Base-by-base conservation (phyloP, 2,888 invertebrate species). In the Sturmia bella region DNA sequence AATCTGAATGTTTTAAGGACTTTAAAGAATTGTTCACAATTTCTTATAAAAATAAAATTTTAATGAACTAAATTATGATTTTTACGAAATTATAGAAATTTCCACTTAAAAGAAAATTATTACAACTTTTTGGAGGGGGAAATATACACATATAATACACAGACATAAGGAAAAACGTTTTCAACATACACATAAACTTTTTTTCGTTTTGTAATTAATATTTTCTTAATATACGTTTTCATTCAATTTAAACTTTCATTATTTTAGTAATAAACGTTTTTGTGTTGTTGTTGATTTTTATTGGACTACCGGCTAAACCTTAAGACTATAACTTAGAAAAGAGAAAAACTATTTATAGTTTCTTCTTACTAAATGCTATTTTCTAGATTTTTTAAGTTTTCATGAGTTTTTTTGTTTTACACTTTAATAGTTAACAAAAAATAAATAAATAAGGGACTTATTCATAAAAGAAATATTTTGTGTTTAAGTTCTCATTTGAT, bases 141-240 rank as follows among this genome's bases (percentile, higher is more conserved):
- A 80, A 63, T 83, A 69, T 80, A 73, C 76, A 83, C 63, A 73
- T 82, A 80, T 80, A 76, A 77, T 83, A 83, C 80, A 80, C 69
- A 68, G 61, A 83, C 76, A 80, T 80, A 83, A 80, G 75, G 63
- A 83, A 80, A 32, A 80, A 80, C 73, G 57, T 82, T 75, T 78
- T 66, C 75, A 77, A 83, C 80, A 78, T 80, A 80, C 81, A 80
- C 80, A 78, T 74, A 76, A 69, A 80, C 70, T 76, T 61, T 52
- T 27, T 19, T 39, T 72, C 63, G 13, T 39, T 73, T 66, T 21
- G 6, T 27, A 17, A 15, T 73, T 27, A 11, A 45, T 37, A 48
- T 54, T 52, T 32, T 32, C 6, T 32, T 27, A 27, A 17, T 50
- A 17, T 59, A 43, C 3, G 54, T 52, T 41, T 63, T 61, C 15